phyloP scores from a whole-genome alignment of 2,113 vertebrate genomes.

The Ammospiza nelsoni region DNA sequence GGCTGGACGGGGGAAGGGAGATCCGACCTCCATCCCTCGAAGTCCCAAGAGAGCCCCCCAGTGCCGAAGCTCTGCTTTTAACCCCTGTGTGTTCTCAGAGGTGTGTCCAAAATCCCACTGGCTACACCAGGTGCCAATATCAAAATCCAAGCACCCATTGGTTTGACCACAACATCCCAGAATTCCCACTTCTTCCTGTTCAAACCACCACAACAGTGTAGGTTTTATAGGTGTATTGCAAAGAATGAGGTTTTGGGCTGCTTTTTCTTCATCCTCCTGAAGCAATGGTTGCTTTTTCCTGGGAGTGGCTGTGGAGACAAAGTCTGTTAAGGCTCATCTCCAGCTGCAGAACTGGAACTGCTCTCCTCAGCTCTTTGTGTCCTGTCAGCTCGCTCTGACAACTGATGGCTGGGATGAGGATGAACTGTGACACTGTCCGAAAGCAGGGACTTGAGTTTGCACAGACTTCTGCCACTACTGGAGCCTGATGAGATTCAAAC shows the following conservation, averaged over 20 bases:
- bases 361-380: background rate
- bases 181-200: too few species aligned
- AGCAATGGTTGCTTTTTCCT: background rate
- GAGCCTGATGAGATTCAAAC: background rate
- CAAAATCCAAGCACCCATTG: too few species aligned
- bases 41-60: too few species aligned
- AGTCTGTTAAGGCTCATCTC: background rate
- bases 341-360: background rate
- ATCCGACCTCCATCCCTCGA: too few species aligned
- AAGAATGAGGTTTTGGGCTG: background rate
- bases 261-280: background rate
- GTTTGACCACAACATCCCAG: too few species aligned
- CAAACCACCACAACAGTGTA: too few species aligned
- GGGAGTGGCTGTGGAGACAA: background rate
- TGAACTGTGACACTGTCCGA: conserved; percentile 29
- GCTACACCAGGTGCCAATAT: too few species aligned
- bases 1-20: too few species aligned
- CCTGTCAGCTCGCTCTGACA: conserved; percentile 18
- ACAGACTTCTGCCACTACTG: conserved; percentile 3
- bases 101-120: too few species aligned
- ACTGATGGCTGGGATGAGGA: background rate
- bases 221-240: background rate
- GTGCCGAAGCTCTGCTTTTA: too few species aligned
- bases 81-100: too few species aligned
- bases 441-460: conserved; percentile 1